A percentile compares a stretch with the other conserved stretches of the same genome.
phyloP scores from a whole-genome alignment of 1,140 invertebrate species.

The Mamestra configurata region DNA sequence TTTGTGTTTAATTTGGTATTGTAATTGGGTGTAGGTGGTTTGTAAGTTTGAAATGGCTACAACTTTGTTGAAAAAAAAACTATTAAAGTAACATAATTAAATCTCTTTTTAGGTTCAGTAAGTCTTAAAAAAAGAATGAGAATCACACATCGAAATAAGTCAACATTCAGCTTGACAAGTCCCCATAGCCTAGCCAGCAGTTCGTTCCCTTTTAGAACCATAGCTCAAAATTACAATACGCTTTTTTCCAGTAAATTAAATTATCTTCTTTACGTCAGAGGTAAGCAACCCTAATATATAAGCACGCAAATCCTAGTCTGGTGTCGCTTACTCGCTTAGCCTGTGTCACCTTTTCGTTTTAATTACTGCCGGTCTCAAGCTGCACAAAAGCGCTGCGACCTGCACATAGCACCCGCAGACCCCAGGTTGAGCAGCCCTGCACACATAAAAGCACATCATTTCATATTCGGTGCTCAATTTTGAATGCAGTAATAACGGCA shows the following conservation, averaged over 20 bases:
- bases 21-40: too few relatives aligned
- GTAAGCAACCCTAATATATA: neutral
- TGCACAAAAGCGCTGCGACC: neutral
- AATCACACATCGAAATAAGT: too few relatives aligned
- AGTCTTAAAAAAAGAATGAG: too few relatives aligned
- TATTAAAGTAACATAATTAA: too few relatives aligned
- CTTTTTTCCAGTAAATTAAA: too few relatives aligned
- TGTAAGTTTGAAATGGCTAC: too few relatives aligned
- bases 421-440: neutral
- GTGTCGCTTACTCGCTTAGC: neutral
- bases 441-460: constrained; percentile 19
- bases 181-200: too few relatives aligned
- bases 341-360: neutral
- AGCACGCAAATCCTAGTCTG: neutral
- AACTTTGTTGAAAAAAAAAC: too few relatives aligned
- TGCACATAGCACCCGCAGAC: neutral
- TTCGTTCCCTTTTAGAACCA: too few relatives aligned
- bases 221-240: too few relatives aligned
- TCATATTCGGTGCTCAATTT: constrained; percentile 38
- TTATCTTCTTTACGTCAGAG: neutral
- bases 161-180: too few relatives aligned
- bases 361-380: neutral
- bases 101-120: too few relatives aligned
- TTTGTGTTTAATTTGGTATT: neutral
- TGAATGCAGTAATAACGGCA: constrained; percentile 38